A percentile compares a stretch with the other conserved stretches of the same genome.
Evolutionary conservation across 2,888 invertebrate species (phyloP).

Genomic region (Mythimna vitellina): DNA sequence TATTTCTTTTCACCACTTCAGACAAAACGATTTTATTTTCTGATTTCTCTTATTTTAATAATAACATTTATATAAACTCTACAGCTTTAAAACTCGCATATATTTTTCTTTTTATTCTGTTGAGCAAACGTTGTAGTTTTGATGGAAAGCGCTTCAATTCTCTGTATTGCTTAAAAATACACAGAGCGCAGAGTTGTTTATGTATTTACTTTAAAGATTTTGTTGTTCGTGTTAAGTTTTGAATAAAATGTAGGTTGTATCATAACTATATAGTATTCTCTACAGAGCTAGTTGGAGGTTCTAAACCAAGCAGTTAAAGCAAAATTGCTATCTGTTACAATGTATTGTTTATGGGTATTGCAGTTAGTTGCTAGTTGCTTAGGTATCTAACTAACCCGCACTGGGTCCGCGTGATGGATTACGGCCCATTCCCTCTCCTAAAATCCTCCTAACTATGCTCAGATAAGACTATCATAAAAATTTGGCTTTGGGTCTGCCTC

Average conservation of each 20-base stretch:
- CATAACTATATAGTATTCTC: background rate
- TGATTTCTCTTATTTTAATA: constrained; percentile 1
- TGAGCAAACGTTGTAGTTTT: constrained; percentile 18
- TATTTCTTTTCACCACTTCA: background rate
- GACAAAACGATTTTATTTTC: background rate
- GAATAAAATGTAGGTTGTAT: constrained; percentile 17
- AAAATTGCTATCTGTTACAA: background rate
- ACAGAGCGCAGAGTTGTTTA: constrained; percentile 4
- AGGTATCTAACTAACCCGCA: background rate
- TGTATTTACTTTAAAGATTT: constrained; percentile 3
- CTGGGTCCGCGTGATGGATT: background rate
- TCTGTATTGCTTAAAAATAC: constrained; percentile 24
- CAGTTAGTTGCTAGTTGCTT: background rate
- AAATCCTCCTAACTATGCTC: too few relatives aligned
- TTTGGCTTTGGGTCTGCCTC: too few relatives aligned
- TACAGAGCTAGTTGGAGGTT: background rate
- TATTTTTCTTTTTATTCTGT: constrained; percentile 20
- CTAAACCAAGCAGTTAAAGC: background rate
- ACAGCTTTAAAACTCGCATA: constrained; percentile 1
- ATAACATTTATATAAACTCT: background rate
- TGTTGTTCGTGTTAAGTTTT: background rate
- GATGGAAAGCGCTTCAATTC: constrained; percentile 34
- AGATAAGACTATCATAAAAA: too few relatives aligned
- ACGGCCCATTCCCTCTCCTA: too few relatives aligned
- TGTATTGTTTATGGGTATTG: background rate